Evolutionary conservation across 2,888 invertebrate species (phyloP), one percentile per base, ranked within the genome.

Genomic region (Cremastinae sp.): DNA sequence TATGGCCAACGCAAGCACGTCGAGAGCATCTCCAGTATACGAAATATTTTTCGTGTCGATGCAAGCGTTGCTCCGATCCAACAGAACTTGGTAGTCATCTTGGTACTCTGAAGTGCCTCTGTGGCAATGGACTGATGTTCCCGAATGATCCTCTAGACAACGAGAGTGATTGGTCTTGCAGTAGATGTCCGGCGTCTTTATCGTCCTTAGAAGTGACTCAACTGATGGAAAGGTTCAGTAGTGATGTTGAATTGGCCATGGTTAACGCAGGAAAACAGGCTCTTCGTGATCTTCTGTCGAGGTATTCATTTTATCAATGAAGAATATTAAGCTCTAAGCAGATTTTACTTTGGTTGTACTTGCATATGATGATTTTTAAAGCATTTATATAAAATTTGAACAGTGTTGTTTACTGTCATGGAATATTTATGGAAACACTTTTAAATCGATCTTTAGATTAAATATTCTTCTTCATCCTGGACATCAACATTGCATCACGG

Each of bases 1-100:
- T 97, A 74, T 97, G 97, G 97, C 95, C 96, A 0, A 96, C 96
- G 0, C 94, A 94, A 86, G 93, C 94, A 41, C 92, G 97, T 79
- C 92, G 95, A 75, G 94, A 95, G 80, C 96, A 96, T 90, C 90
- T 96, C 18, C 91, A 91, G 80, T 93, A 94, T 74, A 95, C 95
- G 0, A 96, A 96, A 90, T 96, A 95, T 85, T 96, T 96, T 81
- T 88, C 91, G 0, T 96, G 96, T 79, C 90, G 90, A 81, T 96
- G 96, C 86, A 86, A 90, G 64, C 92, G 96, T 79, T 96, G 96
- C 82, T 89, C 91, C 43, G 96, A 96, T 89, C 94, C 95, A n/a
- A 95, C 95, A 0, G 96, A 96, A 89, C 87, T 95, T 18, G 94
- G 94, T 0, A 95, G 95, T 0, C 93, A 94, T 84, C 90, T 96